A percentile compares a stretch with the other conserved stretches of the same genome.
These are phyloP conservation scores for Fissipunctia ypsillon DNA, from an alignment of 2,888 invertebrate genomes.

Conservation along the genomic window DNA sequence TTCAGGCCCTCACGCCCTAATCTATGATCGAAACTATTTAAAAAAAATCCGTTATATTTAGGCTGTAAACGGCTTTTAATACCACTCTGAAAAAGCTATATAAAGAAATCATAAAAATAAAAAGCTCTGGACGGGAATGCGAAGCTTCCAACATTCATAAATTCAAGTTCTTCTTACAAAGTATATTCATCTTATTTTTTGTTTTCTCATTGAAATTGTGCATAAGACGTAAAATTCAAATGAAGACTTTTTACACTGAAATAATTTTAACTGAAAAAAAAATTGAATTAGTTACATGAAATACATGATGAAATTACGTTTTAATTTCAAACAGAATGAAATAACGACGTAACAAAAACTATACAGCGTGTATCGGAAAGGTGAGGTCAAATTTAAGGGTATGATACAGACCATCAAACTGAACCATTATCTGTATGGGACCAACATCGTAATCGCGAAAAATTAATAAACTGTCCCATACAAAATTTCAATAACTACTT, in stretches of 20 bases:
- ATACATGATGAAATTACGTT: not conserved
- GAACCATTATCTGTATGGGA: no score
- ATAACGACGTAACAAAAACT: not conserved
- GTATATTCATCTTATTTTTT: constrained; percentile 19
- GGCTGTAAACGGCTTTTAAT: not conserved
- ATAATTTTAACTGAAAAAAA: not conserved
- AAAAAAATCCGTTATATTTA: not conserved
- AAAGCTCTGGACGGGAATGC: not conserved
- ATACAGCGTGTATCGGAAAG: no score
- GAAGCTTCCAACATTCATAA: constrained; percentile 20
- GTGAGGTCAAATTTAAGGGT: no score
- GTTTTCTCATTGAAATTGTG: constrained; percentile 10
- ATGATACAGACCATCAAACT: no score
- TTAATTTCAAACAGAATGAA: constrained; percentile 10
- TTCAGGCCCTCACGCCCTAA: not conserved
- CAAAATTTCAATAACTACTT: no score
- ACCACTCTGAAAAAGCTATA: not conserved
- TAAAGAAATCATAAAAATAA: constrained; percentile 13
- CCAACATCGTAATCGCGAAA: no score
- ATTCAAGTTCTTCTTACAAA: constrained; percentile 5
- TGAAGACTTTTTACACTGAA: not conserved
- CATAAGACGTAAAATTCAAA: not conserved
- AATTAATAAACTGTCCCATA: no score
- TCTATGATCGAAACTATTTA: not conserved
- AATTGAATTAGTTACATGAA: not conserved